Conservation (phyloP, 2,888 invertebrate genomes). For the Eristalis tenax region DNA sequence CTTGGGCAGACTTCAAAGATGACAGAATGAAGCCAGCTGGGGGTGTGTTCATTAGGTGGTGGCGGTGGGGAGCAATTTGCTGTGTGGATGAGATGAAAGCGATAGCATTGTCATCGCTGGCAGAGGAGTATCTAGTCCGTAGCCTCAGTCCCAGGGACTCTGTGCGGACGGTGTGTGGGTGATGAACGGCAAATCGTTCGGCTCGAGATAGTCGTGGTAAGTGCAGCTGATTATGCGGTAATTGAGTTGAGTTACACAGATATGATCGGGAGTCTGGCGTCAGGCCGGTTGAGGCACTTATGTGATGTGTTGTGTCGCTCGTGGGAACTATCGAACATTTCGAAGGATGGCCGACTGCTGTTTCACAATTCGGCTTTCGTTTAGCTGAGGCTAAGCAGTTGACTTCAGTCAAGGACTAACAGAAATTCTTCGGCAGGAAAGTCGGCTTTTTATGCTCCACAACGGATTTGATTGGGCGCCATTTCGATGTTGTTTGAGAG, state of each 20-base stretch:
- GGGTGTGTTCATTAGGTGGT: conserved; percentile 29
- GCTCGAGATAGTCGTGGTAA: not conserved
- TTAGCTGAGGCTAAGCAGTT: no score
- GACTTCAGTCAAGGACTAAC: no score
- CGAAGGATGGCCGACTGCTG: no score
- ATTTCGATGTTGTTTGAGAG: no score
- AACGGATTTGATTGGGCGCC: no score
- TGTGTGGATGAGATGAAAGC: not conserved
- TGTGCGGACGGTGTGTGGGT: not conserved
- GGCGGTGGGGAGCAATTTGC: conserved; percentile 3
- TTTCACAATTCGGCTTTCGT: no score
- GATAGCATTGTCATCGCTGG: not conserved
- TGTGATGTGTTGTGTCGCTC: no score
- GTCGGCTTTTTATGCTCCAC: no score
- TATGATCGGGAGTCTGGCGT: no score
- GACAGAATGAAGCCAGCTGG: conserved; percentile 23
- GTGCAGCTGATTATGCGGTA: not conserved
- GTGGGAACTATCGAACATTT: no score
- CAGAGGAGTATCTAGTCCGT: not conserved
- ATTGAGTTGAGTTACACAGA: not conserved
- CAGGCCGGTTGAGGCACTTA: no score
- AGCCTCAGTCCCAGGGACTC: not conserved
- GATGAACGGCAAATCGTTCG: not conserved
- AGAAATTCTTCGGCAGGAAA: no score
- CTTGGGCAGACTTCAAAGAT: conserved; percentile 19